phyloP scores from a whole-genome alignment of 1,140 invertebrate genomes.

The Lasioglossum albipes region DNA sequence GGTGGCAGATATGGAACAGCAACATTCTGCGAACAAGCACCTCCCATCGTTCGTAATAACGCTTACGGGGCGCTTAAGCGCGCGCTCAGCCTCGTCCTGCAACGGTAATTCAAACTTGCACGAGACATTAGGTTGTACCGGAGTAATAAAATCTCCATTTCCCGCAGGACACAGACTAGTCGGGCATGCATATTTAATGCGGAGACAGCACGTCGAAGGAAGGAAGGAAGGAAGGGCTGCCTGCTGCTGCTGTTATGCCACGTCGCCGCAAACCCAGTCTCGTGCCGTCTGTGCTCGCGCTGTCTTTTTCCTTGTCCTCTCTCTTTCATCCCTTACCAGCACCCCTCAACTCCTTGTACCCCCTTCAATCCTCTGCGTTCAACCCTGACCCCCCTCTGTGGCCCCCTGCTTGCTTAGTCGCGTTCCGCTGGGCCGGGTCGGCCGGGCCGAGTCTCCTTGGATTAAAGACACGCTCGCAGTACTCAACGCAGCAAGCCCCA shows the following conservation, averaged over 20 bases:
- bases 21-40: background rate
- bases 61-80: constrained; percentile 46
- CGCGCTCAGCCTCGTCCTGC: constrained; percentile 31
- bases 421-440: background rate
- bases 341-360: too few relatives aligned
- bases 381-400: background rate
- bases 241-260: constrained; percentile 9
- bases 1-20: background rate
- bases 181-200: constrained; percentile 66
- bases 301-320: constrained; percentile 36
- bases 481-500: constrained; percentile 57
- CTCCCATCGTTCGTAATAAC: constrained; percentile 15
- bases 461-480: constrained; percentile 59
- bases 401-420: constrained; percentile 2
- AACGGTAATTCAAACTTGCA: constrained; percentile 64
- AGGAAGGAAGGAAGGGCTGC: constrained; percentile 59
- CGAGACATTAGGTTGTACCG: constrained; percentile 64
- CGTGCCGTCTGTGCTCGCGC: constrained; percentile 16
- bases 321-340: constrained; percentile 6
- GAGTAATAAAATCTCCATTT: constrained; percentile 69
- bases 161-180: constrained; percentile 64
- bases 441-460: constrained; percentile 43
- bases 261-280: constrained; percentile 21
- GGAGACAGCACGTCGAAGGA: constrained; percentile 59
- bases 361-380: too few relatives aligned